Percentiles rank a stretch among this genome's conserved stretches.
These are phyloP conservation scores for Seira ritae DNA, from an alignment of 2,888 invertebrate species.

Conservation along the genomic window DNA sequence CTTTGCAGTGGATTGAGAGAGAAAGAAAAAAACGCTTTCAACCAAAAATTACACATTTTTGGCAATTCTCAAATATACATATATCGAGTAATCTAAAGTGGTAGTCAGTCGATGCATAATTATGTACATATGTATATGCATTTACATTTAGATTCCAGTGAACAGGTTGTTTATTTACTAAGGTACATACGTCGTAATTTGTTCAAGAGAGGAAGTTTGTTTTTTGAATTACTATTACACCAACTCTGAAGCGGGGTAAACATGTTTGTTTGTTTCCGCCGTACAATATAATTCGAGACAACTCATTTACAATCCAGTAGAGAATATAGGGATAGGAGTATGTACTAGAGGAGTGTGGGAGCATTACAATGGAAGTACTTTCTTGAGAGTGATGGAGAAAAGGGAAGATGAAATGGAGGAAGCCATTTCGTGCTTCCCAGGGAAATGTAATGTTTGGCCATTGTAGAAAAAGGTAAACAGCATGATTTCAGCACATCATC, in stretches of 20 bases:
- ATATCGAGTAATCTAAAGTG: no score
- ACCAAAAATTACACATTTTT: no score
- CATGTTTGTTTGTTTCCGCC: constrained; percentile 2
- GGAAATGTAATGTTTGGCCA: constrained; percentile 10
- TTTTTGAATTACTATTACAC: no score
- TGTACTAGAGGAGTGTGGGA: background rate
- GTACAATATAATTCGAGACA: background rate
- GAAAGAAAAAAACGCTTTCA: no score
- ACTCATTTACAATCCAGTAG: background rate
- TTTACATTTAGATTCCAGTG: no score
- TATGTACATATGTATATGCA: no score
- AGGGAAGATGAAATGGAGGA: constrained; percentile 8
- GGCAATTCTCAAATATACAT: no score
- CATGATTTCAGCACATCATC: constrained; percentile 20
- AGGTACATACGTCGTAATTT: no score
- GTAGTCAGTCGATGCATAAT: no score
- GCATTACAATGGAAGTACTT: background rate
- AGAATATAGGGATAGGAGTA: background rate
- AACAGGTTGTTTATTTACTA: no score
- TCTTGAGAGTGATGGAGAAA: constrained; percentile 15
- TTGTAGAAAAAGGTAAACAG: constrained; percentile 14
- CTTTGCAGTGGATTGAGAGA: no score
- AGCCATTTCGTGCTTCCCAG: background rate
- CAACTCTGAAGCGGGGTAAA: background rate
- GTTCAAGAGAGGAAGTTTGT: no score